Percentiles rank a stretch among this genome's conserved stretches.
Evolutionary conservation across 2,113 vertebrate genomes (phyloP).

Genomic region (Pseudorectes ferrugineus): DNA sequence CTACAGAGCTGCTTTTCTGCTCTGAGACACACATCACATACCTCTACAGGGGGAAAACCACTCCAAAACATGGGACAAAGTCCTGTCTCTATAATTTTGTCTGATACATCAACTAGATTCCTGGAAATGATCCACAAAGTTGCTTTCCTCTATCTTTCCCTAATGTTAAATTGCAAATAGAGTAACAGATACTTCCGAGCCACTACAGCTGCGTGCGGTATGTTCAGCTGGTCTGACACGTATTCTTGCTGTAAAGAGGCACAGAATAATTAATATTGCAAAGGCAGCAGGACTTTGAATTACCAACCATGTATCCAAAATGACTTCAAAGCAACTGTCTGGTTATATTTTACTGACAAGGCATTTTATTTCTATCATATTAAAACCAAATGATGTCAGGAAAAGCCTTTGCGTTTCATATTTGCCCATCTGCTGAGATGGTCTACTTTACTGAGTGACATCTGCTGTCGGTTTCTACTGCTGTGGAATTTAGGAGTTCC

Average conservation of each 20-base stretch:
- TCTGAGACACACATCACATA: neutral
- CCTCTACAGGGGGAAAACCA: neutral
- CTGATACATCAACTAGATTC: neutral
- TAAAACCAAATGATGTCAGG: slow-evolving; percentile 68
- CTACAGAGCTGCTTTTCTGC: neutral
- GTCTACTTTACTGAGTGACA: slow-evolving; percentile 59
- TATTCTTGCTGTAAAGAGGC: slow-evolving; percentile 14
- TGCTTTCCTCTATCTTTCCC: neutral
- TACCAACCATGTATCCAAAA: slow-evolving; percentile 30
- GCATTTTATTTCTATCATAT: slow-evolving; percentile 55
- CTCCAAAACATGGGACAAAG: neutral
- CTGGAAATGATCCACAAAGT: neutral
- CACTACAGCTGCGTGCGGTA: neutral
- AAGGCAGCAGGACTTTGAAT: slow-evolving; percentile 56
- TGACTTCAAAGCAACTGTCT: slow-evolving; percentile 53
- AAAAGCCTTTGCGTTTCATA: slow-evolving; percentile 58
- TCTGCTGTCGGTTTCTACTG: slow-evolving; percentile 56
- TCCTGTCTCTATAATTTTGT: neutral
- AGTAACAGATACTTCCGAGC: slow-evolving; percentile 7
- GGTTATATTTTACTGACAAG: slow-evolving; percentile 55
- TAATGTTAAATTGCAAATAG: neutral
- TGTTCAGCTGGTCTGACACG: slow-evolving; percentile 12
- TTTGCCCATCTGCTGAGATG: slow-evolving; percentile 67
- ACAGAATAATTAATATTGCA: slow-evolving; percentile 46
- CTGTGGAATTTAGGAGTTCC: slow-evolving; percentile 38